These are phyloP conservation scores for Cuniculus paca DNA, from an alignment of 2,797 vertebrate species.

Conservation along the genomic window DNA sequence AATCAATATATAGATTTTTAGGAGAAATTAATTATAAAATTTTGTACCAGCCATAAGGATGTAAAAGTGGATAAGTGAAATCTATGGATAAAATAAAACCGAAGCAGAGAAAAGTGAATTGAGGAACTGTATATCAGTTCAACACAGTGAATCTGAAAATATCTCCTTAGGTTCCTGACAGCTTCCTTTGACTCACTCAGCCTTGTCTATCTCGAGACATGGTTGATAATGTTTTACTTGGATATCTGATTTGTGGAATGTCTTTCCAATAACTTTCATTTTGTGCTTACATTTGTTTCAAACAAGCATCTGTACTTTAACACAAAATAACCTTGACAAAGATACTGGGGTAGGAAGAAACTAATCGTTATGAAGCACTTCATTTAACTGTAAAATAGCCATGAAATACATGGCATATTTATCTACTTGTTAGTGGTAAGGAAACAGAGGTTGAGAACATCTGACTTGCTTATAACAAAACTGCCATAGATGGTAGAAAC, in stretches of 20 bases:
- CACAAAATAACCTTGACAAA: conserved; percentile 26
- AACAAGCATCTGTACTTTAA: neutral
- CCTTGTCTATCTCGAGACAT: neutral
- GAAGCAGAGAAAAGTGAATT: neutral
- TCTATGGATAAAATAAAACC: neutral
- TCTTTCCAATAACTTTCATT: conserved; percentile 43
- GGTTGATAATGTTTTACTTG: neutral
- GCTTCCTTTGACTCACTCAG: neutral
- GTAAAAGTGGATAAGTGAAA: neutral
- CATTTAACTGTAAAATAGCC: conserved; percentile 17
- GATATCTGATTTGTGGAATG: conserved; percentile 29
- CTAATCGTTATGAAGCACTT: neutral
- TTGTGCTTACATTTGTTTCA: conserved; percentile 44
- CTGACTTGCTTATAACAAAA: neutral
- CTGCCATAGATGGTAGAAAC: neutral
- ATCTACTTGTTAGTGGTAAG: neutral
- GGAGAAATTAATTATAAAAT: neutral
- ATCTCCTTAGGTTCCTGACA: neutral
- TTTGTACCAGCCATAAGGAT: neutral
- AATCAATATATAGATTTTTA: neutral
- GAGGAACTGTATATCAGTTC: neutral
- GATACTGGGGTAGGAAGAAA: neutral
- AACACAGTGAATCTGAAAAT: neutral
- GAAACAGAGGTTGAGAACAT: neutral
- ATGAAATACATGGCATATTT: neutral